Evolutionary conservation across 2,888 invertebrate genomes (phyloP).

Genomic region (Diploptera punctata): DNA sequence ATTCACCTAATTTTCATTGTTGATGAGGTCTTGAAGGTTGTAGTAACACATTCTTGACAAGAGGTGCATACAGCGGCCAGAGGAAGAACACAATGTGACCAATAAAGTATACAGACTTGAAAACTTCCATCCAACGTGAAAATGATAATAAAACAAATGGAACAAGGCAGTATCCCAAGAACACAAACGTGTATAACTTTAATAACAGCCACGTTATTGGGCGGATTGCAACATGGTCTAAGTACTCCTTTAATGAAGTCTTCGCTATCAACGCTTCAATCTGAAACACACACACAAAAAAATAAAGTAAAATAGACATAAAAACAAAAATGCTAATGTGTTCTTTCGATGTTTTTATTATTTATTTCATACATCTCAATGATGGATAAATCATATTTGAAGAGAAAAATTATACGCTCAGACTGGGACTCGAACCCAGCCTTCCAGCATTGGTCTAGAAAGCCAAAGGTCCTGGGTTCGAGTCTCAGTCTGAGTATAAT

Average conservation of each 20-base stretch:
- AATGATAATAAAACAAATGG: conserved; percentile 77
- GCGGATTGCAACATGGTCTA: conserved; percentile 49
- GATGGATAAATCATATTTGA: too few species aligned
- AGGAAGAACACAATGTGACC: conserved; percentile 71
- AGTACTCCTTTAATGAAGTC: conserved; percentile 51
- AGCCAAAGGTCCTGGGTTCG: too few species aligned
- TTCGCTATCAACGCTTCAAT: conserved; percentile 63
- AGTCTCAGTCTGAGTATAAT: too few species aligned
- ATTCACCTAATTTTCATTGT: conserved; percentile 5
- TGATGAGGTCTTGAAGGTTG: conserved; percentile 5
- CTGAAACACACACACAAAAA: conserved; percentile 53
- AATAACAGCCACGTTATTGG: conserved; percentile 63
- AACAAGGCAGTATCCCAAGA: conserved; percentile 83
- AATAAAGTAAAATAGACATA: conserved; percentile 7
- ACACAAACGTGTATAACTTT: conserved; percentile 76
- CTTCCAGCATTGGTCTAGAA: too few species aligned
- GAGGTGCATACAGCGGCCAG: conserved; percentile 64
- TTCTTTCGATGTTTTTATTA: too few species aligned
- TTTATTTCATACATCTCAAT: too few species aligned
- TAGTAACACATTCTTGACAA: too few species aligned
- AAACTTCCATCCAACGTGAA: conserved; percentile 71
- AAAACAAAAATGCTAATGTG: too few species aligned
- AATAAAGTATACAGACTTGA: conserved; percentile 68
- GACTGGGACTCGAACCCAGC: too few species aligned
- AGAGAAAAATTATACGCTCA: too few species aligned